These are phyloP conservation scores for Sphecodes monilicornis DNA, from an alignment of 2,888 invertebrate genomes.

Conservation along the genomic window DNA sequence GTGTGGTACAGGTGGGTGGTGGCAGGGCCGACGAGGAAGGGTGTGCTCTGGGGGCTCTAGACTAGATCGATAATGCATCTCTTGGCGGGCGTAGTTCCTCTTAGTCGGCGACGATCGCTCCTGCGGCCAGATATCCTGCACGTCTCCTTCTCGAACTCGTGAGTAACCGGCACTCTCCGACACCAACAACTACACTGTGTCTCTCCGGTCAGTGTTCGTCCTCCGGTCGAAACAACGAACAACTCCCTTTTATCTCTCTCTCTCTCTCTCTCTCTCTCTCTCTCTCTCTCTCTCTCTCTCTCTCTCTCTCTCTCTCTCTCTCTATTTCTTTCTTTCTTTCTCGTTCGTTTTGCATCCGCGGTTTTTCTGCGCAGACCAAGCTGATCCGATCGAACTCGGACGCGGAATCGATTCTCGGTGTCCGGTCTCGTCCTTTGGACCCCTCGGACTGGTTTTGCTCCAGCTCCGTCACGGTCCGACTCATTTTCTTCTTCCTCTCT, in stretches of 20 bases:
- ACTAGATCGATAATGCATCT: conserved; percentile 83
- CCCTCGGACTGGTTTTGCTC: not conserved
- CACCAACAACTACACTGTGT: not conserved
- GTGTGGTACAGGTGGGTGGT: conserved; percentile 80
- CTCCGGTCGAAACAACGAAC: too few relatives aligned
- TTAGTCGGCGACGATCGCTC: conserved; percentile 75
- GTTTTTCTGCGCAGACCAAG: conserved; percentile 3
- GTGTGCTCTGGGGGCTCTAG: conserved; percentile 75
- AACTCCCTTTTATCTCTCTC: not conserved
- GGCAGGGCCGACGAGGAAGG: conserved; percentile 72
- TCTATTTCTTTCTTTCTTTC: not conserved
- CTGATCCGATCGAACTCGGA: not conserved
- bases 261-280: not conserved
- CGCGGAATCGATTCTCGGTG: not conserved
- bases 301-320: not conserved
- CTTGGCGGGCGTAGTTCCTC: conserved; percentile 77
- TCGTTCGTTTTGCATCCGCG: not conserved
- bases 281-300: not conserved
- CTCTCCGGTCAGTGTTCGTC: too few relatives aligned
- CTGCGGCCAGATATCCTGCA: conserved; percentile 58
- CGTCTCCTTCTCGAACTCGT: conserved; percentile 29
- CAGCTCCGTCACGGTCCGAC: not conserved
- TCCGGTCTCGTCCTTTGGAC: not conserved
- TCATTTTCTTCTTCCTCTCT: not conserved
- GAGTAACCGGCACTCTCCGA: conserved; percentile 23